Base-by-base conservation (phyloP, 2,113 vertebrate genomes). In the Cololabis saira region DNA sequence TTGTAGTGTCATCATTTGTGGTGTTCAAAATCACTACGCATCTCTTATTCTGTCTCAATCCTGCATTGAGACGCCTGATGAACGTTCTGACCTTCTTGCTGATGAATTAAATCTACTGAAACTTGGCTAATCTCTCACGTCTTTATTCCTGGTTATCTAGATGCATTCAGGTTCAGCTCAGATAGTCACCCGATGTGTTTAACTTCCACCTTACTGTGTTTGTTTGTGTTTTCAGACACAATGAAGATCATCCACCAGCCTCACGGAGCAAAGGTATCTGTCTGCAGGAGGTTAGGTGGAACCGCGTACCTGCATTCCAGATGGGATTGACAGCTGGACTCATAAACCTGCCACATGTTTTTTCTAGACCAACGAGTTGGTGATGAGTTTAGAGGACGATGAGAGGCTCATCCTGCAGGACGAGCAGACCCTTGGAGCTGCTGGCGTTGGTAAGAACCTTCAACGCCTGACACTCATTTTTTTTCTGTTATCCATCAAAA, bases 171-270 rank as follows among this genome's bases (percentile, higher is more conserved):
- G n/a, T n/a, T n/a, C n/a, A n/a, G n/a, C n/a, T n/a, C n/a, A n/a
- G n/a, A n/a, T n/a, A n/a, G n/a, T n/a, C n/a, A n/a, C n/a, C n/a
- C n/a, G n/a, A n/a, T n/a, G n/a, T n/a, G n/a, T 30, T 30, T 30
- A 30, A 30, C 30, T 30, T 30, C 8, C 30, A 3, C 4, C 30
- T 30, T 3, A 30, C 3, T 1, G 15, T 45, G 50, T 12, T 51
- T 7, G n/a, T n/a, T 44, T 15, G 74, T 82, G 65, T 74, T 94
- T 93, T 76, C 92, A 98, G 97, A 98, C 89, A 96, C 94, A 5
- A 93, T 98, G 90, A 98, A 98, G 91, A 96, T 98, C 61, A 94
- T 96, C 82, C 97, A 98, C 78, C 96, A 98, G 74, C 93, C 96
- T 51, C 94, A 97, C 64, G 95, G 95, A 86, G 93, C 96, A 64